Percentiles rank a stretch among this genome's conserved stretches.
These are phyloP conservation scores for Toxotes jaculatrix DNA, from an alignment of 2,113 vertebrate species.

Conservation along the genomic window DNA sequence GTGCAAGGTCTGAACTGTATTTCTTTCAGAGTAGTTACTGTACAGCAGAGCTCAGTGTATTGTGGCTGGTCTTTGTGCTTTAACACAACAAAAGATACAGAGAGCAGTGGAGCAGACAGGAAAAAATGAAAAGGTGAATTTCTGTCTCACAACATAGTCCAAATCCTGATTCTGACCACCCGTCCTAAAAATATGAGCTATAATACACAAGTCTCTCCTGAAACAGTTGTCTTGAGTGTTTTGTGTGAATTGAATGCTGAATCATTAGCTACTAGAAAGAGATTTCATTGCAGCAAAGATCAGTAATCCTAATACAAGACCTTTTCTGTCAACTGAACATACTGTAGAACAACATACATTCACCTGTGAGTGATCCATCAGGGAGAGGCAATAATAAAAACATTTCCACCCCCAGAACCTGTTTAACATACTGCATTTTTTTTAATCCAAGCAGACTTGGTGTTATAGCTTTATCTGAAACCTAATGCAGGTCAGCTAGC, in stretches of 20 bases:
- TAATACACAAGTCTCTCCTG: background rate
- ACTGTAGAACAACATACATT: no score
- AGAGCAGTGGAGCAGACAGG: background rate
- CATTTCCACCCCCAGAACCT: no score
- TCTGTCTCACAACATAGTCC: background rate
- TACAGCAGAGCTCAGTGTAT: background rate
- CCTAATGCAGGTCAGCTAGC: constrained; percentile 5
- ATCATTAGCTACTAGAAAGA: no score
- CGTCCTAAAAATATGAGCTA: background rate
- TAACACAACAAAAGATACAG: background rate
- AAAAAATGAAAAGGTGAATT: constrained; percentile 1
- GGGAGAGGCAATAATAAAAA: no score
- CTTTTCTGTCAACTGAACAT: no score
- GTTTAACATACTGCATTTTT: no score
- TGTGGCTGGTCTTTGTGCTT: background rate
- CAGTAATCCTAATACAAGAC: no score
- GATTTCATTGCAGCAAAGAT: no score
- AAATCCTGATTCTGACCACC: background rate
- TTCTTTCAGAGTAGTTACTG: background rate
- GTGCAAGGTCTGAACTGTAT: background rate
- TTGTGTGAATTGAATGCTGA: background rate
- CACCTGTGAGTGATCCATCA: no score
- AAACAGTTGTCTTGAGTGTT: background rate
- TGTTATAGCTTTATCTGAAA: background rate
- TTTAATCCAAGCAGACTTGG: no score